Evolutionary conservation across 1,140 invertebrate genomes (phyloP), one percentile per base, ranked within the genome.

Genomic region (honey bee (Apis mellifera)): DNA sequence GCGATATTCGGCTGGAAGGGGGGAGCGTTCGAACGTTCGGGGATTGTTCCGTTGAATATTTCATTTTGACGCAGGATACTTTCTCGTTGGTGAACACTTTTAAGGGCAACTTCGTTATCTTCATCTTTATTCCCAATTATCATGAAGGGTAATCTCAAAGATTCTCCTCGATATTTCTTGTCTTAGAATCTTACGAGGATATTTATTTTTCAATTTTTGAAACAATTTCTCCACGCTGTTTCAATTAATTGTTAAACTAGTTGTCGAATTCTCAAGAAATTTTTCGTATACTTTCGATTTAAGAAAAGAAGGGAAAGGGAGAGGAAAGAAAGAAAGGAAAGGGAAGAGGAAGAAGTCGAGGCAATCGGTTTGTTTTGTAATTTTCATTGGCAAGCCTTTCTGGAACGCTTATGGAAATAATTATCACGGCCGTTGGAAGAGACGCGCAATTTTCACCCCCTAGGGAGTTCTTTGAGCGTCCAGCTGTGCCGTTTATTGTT

Each of bases 401-500:
- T n/a, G 15, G 17, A 23, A 21, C 65, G 32, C 54, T 50, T 59
- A 42, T 42, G n/a, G 60, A 42, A 64, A 32, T 74, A 64, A 74
- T 81, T 23, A 55, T 59, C 79, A 23, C 9, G n/a, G 19, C 23
- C 13, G 65, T 54, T 42, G 15, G 42, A 69, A 48, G 21, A 32
- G 65, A 48, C 48, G 57, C 50, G 77, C 26, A 62, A 71, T 71
- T 79, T 32, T 62, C 62, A 32, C 57, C 59, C 59, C 48, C 48
- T 54, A 15, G 52, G 72, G 52, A 21, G 21, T 59, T 54, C 73
- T 70, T 77, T 69, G 80, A 62, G 50, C 74, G 23, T 60, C 74
- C 80, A 70, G 80, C 74, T 62, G 60, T 17, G 73, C 26, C 23
- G 80, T 82, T 82, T 82, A 77, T 82, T 82, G 68, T 82, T 82